phyloP scores from a whole-genome alignment of 2,888 invertebrate genomes.

The Sinotaia quadrata region DNA sequence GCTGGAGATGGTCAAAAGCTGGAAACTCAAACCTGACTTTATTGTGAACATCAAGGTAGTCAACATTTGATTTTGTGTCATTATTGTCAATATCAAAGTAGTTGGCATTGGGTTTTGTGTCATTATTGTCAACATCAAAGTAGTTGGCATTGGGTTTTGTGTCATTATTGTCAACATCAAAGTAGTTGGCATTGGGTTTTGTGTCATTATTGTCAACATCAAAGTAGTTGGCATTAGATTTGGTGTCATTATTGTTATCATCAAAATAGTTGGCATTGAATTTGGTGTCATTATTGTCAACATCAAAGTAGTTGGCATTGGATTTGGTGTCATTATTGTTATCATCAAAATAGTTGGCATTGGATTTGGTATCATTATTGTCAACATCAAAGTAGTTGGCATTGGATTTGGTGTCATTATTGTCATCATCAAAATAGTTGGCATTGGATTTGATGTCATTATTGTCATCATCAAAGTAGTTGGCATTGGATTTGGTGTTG shows the following conservation, averaged over 20 bases:
- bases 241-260: background rate
- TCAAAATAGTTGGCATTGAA: too few species aligned
- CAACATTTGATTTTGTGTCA: background rate
- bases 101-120: too few species aligned
- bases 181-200: too few species aligned
- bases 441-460: background rate
- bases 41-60: conserved; percentile 71
- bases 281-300: conserved; percentile 71
- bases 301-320: conserved; percentile 63
- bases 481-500: too few species aligned
- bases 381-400: background rate
- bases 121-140: conserved; percentile 71
- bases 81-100: background rate
- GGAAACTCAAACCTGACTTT: conserved; percentile 71
- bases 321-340: background rate
- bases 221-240: conserved; percentile 57
- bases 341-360: background rate
- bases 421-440: background rate
- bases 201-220: conserved; percentile 70
- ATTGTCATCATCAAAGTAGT: background rate
- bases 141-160: conserved; percentile 32
- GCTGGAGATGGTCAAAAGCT: conserved; percentile 69
- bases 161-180: background rate
- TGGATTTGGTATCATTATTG: background rate
- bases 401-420: background rate